These are phyloP conservation scores for Rhinogobio ventralis DNA, from an alignment of 2,797 vertebrate species.

Conservation along the genomic window DNA sequence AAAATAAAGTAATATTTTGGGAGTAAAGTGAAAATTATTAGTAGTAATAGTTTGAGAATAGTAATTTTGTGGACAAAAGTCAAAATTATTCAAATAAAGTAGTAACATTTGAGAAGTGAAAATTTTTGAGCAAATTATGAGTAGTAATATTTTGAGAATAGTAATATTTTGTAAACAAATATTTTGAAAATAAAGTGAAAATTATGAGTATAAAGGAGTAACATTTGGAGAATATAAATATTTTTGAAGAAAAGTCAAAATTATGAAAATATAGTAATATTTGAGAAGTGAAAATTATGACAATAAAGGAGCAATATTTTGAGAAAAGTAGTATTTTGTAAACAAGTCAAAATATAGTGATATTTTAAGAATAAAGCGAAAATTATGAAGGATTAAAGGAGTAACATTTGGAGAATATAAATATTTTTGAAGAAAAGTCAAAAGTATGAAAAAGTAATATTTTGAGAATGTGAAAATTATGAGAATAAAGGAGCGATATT, in stretches of 20 bases:
- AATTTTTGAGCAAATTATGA: not conserved
- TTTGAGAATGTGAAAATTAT: not conserved
- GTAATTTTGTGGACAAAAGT: not conserved
- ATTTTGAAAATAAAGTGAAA: not conserved
- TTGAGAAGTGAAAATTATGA: not conserved
- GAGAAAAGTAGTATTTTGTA: too few species aligned
- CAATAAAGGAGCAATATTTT: not conserved
- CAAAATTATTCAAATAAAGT: too few species aligned
- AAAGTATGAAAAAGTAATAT: not conserved
- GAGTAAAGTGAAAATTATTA: not conserved
- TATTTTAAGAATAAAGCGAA: not conserved
- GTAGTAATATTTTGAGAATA: not conserved
- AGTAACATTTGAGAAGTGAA: not conserved
- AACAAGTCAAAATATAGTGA: too few species aligned
- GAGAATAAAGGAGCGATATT: not conserved
- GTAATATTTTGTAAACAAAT: not conserved
- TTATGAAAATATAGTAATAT: not conserved
- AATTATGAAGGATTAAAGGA: not conserved
- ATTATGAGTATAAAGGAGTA: too few species aligned
- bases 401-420: not conserved
- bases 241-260: not conserved
- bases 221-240: too few species aligned
- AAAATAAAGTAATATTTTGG: not conserved
- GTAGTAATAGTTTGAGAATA: not conserved
- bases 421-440: too few species aligned